Percentiles rank a stretch among this genome's conserved stretches.
Evolutionary conservation across 2,888 invertebrate species (phyloP).

Genomic region (Teleogryllus oceanicus): DNA sequence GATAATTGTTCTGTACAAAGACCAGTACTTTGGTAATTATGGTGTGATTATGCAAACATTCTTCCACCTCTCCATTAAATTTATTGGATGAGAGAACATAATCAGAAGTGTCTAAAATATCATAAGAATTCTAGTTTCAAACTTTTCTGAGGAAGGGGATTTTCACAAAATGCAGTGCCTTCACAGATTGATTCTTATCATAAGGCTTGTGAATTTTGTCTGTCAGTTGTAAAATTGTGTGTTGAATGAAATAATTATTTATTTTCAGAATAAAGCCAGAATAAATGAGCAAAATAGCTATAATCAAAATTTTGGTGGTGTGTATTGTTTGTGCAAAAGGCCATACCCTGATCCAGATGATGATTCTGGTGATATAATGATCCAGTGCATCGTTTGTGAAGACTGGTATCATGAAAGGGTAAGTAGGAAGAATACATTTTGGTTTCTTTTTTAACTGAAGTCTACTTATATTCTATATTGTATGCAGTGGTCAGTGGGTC

Average conservation of each 20-base stretch:
- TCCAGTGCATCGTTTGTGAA: conserved; percentile 94
- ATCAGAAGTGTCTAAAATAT: too few relatives aligned
- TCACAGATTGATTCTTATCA: neutral
- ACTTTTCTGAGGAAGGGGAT: too few relatives aligned
- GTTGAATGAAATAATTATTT: neutral
- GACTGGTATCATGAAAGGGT: conserved; percentile 91
- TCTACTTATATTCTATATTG: too few relatives aligned
- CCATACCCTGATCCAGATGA: conserved; percentile 94
- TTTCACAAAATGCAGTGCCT: too few relatives aligned
- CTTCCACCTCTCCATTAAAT: too few relatives aligned
- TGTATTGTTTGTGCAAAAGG: conserved; percentile 86
- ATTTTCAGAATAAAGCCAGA: conserved; percentile 54
- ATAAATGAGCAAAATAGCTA: conserved; percentile 72
- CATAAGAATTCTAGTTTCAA: too few relatives aligned
- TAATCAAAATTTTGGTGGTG: conserved; percentile 91
- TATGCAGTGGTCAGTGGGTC: too few relatives aligned
- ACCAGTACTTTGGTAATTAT: too few relatives aligned
- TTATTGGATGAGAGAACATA: too few relatives aligned
- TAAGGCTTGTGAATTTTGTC: neutral
- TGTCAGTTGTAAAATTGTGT: neutral
- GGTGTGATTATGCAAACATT: too few relatives aligned
- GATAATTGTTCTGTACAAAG: too few relatives aligned
- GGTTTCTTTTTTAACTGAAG: neutral
- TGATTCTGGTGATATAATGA: conserved; percentile 84
- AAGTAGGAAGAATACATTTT: conserved; percentile 32